Evolutionary conservation across 2,113 vertebrate genomes (phyloP).

Genomic region (Quiscalus mexicanus): DNA sequence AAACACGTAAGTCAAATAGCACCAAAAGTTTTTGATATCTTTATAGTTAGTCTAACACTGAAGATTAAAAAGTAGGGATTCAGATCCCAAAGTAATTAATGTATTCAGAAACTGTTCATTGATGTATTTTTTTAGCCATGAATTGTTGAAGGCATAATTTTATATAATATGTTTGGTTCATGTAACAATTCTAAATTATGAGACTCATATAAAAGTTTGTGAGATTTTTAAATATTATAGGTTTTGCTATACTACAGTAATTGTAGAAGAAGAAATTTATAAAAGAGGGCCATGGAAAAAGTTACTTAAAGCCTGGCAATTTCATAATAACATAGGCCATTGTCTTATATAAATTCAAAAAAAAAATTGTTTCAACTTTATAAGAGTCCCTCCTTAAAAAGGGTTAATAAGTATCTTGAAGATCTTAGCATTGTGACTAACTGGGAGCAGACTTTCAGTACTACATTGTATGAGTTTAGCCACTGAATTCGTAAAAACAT

Average conservation of each 20-base stretch:
- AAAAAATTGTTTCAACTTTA: background rate
- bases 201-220: background rate
- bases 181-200: background rate
- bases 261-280: background rate
- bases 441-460: background rate
- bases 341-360: background rate
- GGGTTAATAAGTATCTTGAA: background rate
- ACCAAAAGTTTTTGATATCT: background rate
- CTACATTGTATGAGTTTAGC: background rate
- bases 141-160: background rate
- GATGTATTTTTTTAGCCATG: background rate
- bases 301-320: background rate
- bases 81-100: background rate
- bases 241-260: background rate
- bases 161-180: background rate
- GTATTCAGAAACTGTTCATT: background rate
- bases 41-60: background rate
- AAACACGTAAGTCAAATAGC: conserved; percentile 71
- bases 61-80: background rate
- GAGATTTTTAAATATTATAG: background rate
- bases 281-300: background rate
- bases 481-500: background rate
- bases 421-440: background rate
- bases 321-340: background rate
- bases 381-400: background rate